Evolutionary conservation across 2,797 vertebrate genomes (phyloP).

Genomic region (Cossypha polioptera): DNA sequence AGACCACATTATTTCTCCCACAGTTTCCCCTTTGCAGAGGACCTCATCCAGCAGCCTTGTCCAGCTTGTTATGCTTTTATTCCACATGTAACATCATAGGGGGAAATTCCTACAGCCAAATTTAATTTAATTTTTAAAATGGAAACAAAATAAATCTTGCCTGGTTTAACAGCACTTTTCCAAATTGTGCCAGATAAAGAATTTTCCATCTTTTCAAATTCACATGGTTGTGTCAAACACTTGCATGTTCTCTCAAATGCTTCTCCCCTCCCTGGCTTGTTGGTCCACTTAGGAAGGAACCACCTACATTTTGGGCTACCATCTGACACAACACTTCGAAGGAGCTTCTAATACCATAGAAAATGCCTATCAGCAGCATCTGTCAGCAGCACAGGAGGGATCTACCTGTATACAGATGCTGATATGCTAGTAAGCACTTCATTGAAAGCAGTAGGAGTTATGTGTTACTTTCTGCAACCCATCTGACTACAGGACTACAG

Average conservation of each 20-base stretch:
- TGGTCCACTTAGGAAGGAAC: constrained; percentile 23
- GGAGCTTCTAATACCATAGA: not conserved
- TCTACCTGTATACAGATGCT: constrained; percentile 19
- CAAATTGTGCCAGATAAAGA: not conserved
- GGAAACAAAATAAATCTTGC: not conserved
- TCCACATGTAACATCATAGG: not conserved
- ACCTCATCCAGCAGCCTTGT: not conserved
- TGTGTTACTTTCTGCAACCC: not conserved
- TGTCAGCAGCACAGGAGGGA: not conserved
- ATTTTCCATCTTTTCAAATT: not conserved
- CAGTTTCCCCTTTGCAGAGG: rapidly evolving
- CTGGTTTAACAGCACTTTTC: not conserved
- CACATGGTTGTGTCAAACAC: not conserved
- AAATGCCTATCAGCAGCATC: not conserved
- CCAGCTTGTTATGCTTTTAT: not conserved
- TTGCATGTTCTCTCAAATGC: not conserved
- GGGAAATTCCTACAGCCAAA: not conserved
- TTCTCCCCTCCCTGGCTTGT: constrained; percentile 18
- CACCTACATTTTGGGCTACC: constrained; percentile 2
- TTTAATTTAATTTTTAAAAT: not conserved
- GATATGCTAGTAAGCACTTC: not conserved
- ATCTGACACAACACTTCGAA: constrained; percentile 20
- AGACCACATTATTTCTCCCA: not conserved
- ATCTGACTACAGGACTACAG: not conserved
- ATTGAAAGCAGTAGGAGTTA: not conserved